Evolutionary conservation across 2,797 vertebrate genomes (phyloP), one percentile per base, ranked within the genome.

Genomic region (Xenops minutus): DNA sequence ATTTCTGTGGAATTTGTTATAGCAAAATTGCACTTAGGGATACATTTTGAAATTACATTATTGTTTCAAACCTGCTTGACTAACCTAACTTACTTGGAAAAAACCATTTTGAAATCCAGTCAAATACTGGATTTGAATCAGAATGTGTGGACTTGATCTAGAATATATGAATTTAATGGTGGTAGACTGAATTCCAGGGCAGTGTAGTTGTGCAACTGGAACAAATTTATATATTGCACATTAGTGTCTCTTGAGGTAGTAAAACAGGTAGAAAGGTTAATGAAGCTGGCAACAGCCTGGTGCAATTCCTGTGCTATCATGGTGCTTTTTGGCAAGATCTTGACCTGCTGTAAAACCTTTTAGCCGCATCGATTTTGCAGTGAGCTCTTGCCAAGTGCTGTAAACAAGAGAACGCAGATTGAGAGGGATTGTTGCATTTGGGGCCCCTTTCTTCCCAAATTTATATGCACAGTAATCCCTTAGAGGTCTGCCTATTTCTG

Each of bases 291-390:
- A 87, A 34, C 30, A 41, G 52, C 36, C 61, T 1, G 2, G 18
- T 76, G 46, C 37, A 66, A 17, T 81, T 93, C 48, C 54, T 89
- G 20, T 73, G 56, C 75, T 89, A 89, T 90, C 83, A 27, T 29
- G 44, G 78, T 90, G 79, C 58, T 88, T 92, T 92, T 88, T 96
- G 91, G 83, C 89, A 85, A 85, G 83, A 54, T 72, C 68, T 37
- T 76, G 68, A 80, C 75, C 83, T 75, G 27, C 75, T 67, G 1
- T 78, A 94, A 85, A 94, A 85, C 80, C 71, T 83, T 83, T 63
- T 11, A 75, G 52, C 62, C 59, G 66, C 58, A 72, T 49, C 72
- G 44, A 0, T 59, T 90, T 92, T 63, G 67, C 67, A 85, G 52
- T n/a, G 52, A 67, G 52, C 46, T 84, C 74, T 43, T 46, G 44